A percentile compares a stretch with the other conserved stretches of the same genome.
Evolutionary conservation across 1,140 invertebrate genomes (phyloP).

Genomic region (Branchinecta lindahli): DNA sequence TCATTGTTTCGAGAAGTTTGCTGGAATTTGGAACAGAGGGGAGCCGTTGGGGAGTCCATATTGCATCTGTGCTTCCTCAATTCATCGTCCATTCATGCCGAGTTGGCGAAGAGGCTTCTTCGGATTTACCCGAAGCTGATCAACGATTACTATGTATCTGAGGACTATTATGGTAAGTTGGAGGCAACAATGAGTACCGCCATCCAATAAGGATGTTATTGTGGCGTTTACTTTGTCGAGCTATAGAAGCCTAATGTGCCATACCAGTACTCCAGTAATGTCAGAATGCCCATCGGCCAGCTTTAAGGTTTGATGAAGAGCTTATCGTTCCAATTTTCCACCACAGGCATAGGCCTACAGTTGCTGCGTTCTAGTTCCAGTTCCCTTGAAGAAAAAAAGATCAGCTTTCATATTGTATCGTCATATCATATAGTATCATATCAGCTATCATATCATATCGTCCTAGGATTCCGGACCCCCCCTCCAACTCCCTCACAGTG

Average conservation of each 20-base stretch:
- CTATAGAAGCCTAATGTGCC: background rate
- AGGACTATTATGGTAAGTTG: conserved; percentile 83
- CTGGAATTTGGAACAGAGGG: conserved; percentile 81
- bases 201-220: background rate
- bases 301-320: too few relatives aligned
- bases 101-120: conserved; percentile 78
- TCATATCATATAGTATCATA: too few relatives aligned
- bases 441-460: too few relatives aligned
- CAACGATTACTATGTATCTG: conserved; percentile 85
- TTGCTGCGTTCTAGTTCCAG: too few relatives aligned
- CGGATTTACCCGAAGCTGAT: conserved; percentile 86
- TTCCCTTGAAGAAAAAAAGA: too few relatives aligned
- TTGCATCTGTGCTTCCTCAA: conserved; percentile 84
- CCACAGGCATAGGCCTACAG: too few relatives aligned
- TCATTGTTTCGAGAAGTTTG: conserved; percentile 65
- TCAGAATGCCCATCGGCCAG: too few relatives aligned
- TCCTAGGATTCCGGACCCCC: too few relatives aligned
- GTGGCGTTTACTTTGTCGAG: background rate
- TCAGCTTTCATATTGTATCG: too few relatives aligned
- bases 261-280: too few relatives aligned
- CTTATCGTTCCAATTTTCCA: too few relatives aligned
- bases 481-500: too few relatives aligned
- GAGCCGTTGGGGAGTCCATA: conserved; percentile 87
- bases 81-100: conserved; percentile 73
- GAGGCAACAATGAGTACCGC: conserved; percentile 12